Evolutionary conservation across 1,140 invertebrate genomes (phyloP).

Genomic region (Cotesia glomerata): DNA sequence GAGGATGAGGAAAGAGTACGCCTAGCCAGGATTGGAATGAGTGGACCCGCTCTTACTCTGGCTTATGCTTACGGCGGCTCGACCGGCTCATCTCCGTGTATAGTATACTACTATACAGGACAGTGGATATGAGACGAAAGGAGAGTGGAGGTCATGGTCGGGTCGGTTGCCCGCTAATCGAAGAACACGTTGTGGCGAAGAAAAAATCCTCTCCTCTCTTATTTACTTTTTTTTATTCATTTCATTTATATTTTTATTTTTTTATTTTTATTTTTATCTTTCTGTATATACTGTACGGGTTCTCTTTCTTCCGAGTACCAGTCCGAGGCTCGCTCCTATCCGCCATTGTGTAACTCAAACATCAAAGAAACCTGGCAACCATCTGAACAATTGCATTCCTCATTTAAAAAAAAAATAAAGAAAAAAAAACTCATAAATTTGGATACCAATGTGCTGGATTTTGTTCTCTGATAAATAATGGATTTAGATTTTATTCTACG

Average conservation of each 20-base stretch:
- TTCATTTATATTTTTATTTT: background rate
- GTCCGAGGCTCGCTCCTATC: background rate
- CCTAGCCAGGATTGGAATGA: background rate
- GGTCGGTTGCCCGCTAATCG: constrained; percentile 63
- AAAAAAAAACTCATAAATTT: background rate
- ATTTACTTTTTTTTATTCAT: background rate
- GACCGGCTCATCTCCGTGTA: too few relatives aligned
- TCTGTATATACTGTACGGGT: background rate
- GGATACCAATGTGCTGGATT: background rate
- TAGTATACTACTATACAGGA: background rate
- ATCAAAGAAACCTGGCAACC: constrained; percentile 12
- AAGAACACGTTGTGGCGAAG: constrained; percentile 53
- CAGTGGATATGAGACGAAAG: constrained; percentile 29
- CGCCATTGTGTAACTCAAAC: constrained; percentile 27
- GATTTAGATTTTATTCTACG: too few relatives aligned
- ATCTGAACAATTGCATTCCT: background rate
- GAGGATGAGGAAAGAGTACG: constrained; percentile 28
- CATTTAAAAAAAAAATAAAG: background rate
- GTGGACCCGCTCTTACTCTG: constrained; percentile 6
- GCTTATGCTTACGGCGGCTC: background rate
- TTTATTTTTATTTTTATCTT: background rate
- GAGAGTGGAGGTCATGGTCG: constrained; percentile 60
- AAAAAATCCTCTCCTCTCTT: constrained; percentile 22
- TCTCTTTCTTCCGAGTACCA: background rate
- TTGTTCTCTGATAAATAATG: too few relatives aligned